These are phyloP conservation scores for Phyto melanocephala DNA, from an alignment of 2,888 invertebrate species.

Conservation along the genomic window DNA sequence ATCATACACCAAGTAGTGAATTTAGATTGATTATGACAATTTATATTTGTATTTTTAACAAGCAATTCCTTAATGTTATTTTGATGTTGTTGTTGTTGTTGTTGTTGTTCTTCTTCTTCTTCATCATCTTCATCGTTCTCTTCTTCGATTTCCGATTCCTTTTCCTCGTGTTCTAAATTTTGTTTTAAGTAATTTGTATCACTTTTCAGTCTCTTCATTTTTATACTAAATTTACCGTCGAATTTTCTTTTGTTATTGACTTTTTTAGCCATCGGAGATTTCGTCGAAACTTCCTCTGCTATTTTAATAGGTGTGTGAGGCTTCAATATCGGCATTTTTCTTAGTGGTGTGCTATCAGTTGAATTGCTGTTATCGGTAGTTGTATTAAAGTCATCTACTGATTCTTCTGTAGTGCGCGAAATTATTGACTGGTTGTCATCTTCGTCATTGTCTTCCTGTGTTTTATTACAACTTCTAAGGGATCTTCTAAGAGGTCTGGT, in stretches of 20 bases:
- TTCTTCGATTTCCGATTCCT: conserved; percentile 3
- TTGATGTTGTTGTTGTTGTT: conserved; percentile 16
- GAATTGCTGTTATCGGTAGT: neutral
- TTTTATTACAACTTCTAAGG: conserved; percentile 22
- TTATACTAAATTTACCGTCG: conserved; percentile 41
- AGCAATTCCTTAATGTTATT: no score
- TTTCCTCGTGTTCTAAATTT: conserved; percentile 6
- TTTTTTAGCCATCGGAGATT: neutral
- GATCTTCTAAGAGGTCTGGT: conserved; percentile 37
- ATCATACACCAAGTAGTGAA: conserved; percentile 69
- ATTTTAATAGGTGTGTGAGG: conserved; percentile 69
- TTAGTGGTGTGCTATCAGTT: conserved; percentile 33
- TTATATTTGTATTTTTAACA: conserved; percentile 68
- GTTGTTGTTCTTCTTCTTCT: neutral
- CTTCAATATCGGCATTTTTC: conserved; percentile 69
- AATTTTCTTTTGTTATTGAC: conserved; percentile 30
- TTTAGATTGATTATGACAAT: conserved; percentile 73
- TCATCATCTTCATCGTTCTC: neutral
- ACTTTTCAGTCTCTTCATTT: conserved; percentile 49
- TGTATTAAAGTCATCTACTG: conserved; percentile 4
- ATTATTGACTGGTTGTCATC: neutral
- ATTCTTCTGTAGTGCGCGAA: conserved; percentile 28
- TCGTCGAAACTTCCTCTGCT: conserved; percentile 45
- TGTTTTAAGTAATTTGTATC: conserved; percentile 14
- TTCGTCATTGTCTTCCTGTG: conserved; percentile 31